Evolutionary conservation across 2,888 invertebrate species (phyloP), one percentile per base, ranked within the genome.

Genomic region (Gryllus longicercus): DNA sequence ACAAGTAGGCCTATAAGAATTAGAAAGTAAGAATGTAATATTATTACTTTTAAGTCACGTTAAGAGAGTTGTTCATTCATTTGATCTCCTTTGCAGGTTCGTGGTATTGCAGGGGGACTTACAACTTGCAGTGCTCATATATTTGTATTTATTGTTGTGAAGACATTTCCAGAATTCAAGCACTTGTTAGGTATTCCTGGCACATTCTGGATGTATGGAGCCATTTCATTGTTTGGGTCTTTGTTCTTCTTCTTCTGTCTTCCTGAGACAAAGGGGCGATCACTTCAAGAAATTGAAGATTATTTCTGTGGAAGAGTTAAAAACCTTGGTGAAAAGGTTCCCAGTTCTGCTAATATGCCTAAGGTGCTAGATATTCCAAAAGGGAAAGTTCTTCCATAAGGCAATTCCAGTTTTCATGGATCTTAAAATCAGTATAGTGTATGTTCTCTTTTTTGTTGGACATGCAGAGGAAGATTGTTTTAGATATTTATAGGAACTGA

Each of bases 271-370:
- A 92, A 92, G 86, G 92, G 91, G n/a, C 90, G 88, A 83, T 88
- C 91, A 2, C 86, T 93, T 1, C 92, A 92, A 85, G 93, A 92
- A 85, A 93, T 93, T 80, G 93, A 93, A 86, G 92, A 93, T 83
- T 92, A 92, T 85, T 92, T 92, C 86, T 90, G 91, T 78, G 92
- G 92, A 1, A 89, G 92, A 83, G 91, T 89, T 0, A 89, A 89
- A 82, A 86, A 88, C 0, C 85, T 92, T 23, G 78, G 78, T 11
- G 77, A 63, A 18, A 78, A 78, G 78, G 49, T 74, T 50, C 74
- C 80, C 11, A 50, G 49, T 16, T 76, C 79, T 21, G 51, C 63
- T 63, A 83, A 85, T 50, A 86, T 84, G 74, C 84, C 86, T 51
- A 84, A 84, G 76, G 78, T 85, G 80, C 81, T 85, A 75, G 83